These are phyloP conservation scores for Hyles vespertilio DNA, from an alignment of 1,140 invertebrate species.

Conservation along the genomic window DNA sequence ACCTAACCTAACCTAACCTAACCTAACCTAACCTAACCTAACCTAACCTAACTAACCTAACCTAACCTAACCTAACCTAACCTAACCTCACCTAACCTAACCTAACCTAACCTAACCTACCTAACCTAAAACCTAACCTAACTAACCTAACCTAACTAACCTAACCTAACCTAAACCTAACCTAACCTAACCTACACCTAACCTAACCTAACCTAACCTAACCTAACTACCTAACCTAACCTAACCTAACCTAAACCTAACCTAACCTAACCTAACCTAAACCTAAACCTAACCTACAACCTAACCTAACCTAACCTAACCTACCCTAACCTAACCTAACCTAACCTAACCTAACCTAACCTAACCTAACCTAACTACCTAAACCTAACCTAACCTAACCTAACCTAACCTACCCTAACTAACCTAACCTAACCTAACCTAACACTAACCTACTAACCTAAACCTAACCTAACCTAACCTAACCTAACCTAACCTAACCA, in stretches of 20 bases:
- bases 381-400: conserved; percentile 11
- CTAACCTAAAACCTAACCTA: conserved; percentile 13
- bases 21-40: conserved; percentile 19
- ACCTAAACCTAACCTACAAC: conserved; percentile 7
- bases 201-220: conserved; percentile 24
- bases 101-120: conserved; percentile 19
- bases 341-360: conserved; percentile 11
- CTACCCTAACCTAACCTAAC: conserved; percentile 6
- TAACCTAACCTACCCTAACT: conserved; percentile 7
- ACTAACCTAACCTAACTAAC: conserved; percentile 11
- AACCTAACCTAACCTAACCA: conserved; percentile 1
- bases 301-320: conserved; percentile 12
- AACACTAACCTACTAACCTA: conserved; percentile 10
- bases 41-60: conserved; percentile 5
- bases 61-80: too few species aligned
- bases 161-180: conserved; percentile 22
- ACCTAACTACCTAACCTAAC: conserved; percentile 18
- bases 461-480: too few species aligned
- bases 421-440: conserved; percentile 13
- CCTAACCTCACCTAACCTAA: conserved; percentile 8
- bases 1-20: conserved; percentile 16
- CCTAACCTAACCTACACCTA: conserved; percentile 7
- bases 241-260: conserved; percentile 6
- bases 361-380: conserved; percentile 14
- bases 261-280: conserved; percentile 12